phyloP scores from a whole-genome alignment of 2,888 invertebrate genomes.

The Xylophagus ater region DNA sequence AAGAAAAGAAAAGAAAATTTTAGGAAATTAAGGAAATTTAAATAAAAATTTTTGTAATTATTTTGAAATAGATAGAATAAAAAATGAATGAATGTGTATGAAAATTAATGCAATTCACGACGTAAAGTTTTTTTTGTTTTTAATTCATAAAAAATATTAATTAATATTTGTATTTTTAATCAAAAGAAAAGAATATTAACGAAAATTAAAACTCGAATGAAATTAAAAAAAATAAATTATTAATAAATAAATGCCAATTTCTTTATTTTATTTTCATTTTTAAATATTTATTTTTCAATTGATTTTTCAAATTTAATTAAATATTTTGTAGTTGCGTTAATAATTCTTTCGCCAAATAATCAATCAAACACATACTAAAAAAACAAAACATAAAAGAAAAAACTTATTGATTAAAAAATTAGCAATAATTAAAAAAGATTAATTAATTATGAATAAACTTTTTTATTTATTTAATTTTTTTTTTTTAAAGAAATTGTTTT shows the following conservation, averaged over 20 bases:
- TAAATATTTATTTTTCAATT: conserved; percentile 11
- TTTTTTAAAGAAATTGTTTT: neutral
- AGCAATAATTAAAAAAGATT: conserved; percentile 10
- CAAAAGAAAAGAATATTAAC: too few species aligned
- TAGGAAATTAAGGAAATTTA: neutral
- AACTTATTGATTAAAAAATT: conserved; percentile 12
- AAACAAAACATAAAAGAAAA: conserved; percentile 10
- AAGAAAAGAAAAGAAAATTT: neutral
- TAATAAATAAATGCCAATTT: conserved; percentile 11
- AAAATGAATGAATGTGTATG: conserved; percentile 5
- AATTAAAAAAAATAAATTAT: conserved; percentile 7
- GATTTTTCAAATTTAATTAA: conserved; percentile 4
- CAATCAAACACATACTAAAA: conserved; percentile 6
- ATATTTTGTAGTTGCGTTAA: conserved; percentile 19
- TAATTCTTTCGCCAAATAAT: conserved; percentile 23
- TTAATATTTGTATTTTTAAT: too few species aligned
- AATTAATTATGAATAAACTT: conserved; percentile 3
- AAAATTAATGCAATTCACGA: too few species aligned
- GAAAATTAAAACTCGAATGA: conserved; percentile 2
- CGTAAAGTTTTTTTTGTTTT: too few species aligned
- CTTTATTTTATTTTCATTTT: conserved; percentile 9
- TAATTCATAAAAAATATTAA: too few species aligned
- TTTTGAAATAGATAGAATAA: neutral
- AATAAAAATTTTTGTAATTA: neutral
- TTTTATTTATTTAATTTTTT: neutral